A percentile compares a stretch with the other conserved stretches of the same genome.
Evolutionary conservation across 2,888 invertebrate species (phyloP).

Genomic region (Leptinotarsa juncta): DNA sequence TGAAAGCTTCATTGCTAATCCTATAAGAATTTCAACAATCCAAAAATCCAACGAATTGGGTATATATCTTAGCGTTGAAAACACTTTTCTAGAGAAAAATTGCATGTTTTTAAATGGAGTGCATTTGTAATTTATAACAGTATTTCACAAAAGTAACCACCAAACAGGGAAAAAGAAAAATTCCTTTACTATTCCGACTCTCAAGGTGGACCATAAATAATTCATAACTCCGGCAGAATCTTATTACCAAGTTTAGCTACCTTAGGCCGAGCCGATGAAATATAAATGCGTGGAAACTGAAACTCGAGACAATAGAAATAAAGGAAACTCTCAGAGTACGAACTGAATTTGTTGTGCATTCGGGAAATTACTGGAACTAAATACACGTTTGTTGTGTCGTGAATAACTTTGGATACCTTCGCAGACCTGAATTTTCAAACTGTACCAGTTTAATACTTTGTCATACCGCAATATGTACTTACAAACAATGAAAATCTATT

Average conservation of each 20-base stretch:
- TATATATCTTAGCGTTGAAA: too few species aligned
- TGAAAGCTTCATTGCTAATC: too few species aligned
- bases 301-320: conserved; percentile 2
- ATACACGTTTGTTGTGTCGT: not conserved
- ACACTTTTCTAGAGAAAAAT: too few species aligned
- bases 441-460: not conserved
- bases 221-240: not conserved
- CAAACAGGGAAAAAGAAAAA: not conserved
- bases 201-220: not conserved
- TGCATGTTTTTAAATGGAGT: too few species aligned
- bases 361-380: not conserved
- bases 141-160: too few species aligned
- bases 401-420: not conserved
- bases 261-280: not conserved
- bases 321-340: conserved; percentile 2
- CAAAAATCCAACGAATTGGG: too few species aligned
- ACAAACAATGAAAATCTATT: not conserved
- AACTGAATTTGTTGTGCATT: conserved; percentile 4
- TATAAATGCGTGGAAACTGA: conserved; percentile 1
- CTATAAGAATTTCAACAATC: too few species aligned
- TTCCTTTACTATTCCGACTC: not conserved
- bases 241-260: conserved; percentile 7
- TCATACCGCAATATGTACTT: not conserved
- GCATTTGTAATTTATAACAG: too few species aligned
- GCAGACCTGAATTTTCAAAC: not conserved